Conservation (phyloP, 2,797 vertebrate genomes). For the Anabacerthia variegaticeps region DNA sequence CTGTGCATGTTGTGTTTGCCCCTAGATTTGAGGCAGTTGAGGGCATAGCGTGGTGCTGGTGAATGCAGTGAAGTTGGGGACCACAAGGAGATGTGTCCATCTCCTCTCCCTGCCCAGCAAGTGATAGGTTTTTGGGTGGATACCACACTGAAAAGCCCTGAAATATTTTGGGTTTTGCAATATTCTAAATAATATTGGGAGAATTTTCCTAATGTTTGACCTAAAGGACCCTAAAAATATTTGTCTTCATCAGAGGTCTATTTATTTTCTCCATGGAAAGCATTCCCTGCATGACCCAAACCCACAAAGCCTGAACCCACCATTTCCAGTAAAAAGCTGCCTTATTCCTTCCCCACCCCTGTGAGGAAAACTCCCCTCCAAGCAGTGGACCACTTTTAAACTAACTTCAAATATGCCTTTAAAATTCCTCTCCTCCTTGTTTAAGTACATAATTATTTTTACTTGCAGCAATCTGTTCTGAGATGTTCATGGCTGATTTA, state of each 20-base stretch:
- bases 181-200: not conserved
- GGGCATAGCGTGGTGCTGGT: not conserved
- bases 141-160: not conserved
- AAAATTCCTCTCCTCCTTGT: not conserved
- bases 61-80: not conserved
- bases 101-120: not conserved
- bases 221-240: not conserved
- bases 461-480: not conserved
- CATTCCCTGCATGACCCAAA: not conserved
- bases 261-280: not conserved
- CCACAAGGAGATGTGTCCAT: not conserved
- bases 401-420: slow-evolving; percentile 3
- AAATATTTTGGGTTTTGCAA: not conserved
- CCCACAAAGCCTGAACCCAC: not conserved
- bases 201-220: not conserved
- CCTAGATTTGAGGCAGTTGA: not conserved
- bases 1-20: not conserved
- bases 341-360: not conserved
- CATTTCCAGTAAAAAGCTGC: not conserved
- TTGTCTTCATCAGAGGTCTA: not conserved
- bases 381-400: not conserved
- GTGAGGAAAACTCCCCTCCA: not conserved
- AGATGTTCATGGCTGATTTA: not conserved
- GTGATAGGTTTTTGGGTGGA: not conserved
- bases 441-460: slow-evolving; percentile 38